Evolutionary conservation across 2,797 vertebrate genomes (phyloP), one percentile per base, ranked within the genome.

Genomic region (Vireo griseus): DNA sequence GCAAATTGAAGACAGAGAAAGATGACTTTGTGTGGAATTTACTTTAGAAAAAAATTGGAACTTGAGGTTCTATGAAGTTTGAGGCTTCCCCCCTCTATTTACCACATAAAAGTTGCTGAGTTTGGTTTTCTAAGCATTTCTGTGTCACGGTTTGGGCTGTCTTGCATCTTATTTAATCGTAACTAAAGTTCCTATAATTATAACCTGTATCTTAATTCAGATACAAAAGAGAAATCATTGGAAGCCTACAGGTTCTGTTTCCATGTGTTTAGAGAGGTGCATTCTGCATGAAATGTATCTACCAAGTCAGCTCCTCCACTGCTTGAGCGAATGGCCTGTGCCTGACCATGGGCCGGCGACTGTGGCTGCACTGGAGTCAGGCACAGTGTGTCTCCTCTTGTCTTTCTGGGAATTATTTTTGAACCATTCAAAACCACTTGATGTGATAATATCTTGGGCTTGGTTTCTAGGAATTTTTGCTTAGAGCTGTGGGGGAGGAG

Each of bases 401-500:
- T 42, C 39, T 45, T 80, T 48, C 44, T 74, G 57, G 66, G 39
- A 77, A 37, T 17, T 87, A 29, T 8, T 87, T 81, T 73, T 71
- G 57, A 93, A 39, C 52, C 26, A 31, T 51, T 76, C n/a, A 57
- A 3, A 83, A 88, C 52, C 42, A n/a, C 37, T 31, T 57, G n/a
- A 6, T 4, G 2, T 78, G 69, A 63, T 76, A 83, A 22, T 84
- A 62, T 74, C 52, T 87, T 71, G 78, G 81, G 26, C 42, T 80
- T 51, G 31, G n/a, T 85, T 94, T 93, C 65, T 93, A 71, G 57
- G 91, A 90, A 67, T 69, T 81, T 62, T 77, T 66, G 29, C 48
- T 58, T 58, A 15, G 44, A 26, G 35, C 5, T 37, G 47, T 61
- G 6, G 4, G 10, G 39, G n/a, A 77, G 57, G 69, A 87, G 29